Evolutionary conservation across 2,888 invertebrate species (phyloP).

Genomic region (Drosophila tripunctata): DNA sequence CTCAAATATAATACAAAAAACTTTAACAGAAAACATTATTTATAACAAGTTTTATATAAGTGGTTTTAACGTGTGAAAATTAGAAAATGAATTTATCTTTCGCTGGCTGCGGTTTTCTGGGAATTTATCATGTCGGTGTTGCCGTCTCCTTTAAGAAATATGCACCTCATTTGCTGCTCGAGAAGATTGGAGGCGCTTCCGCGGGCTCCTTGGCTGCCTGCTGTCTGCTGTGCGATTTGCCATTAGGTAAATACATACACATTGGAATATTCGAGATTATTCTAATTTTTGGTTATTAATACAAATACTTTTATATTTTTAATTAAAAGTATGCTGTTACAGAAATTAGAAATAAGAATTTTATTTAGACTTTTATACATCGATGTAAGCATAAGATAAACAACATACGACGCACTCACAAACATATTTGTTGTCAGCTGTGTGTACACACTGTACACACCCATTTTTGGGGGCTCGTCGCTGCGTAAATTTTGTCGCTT

Average conservation of each 20-base stretch:
- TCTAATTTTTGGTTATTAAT: no score
- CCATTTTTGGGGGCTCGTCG: conserved; percentile 54
- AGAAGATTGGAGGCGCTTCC: conserved; percentile 97
- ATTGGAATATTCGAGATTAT: background rate
- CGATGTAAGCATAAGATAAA: background rate
- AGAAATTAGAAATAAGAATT: background rate
- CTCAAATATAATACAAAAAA: background rate
- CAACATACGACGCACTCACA: background rate
- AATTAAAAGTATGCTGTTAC: no score
- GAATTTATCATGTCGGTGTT: conserved; percentile 99
- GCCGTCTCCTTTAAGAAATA: conserved; percentile 98
- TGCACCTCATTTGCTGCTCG: conserved; percentile 94
- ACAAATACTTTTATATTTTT: no score
- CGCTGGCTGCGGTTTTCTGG: conserved; percentile 99
- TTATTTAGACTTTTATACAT: background rate
- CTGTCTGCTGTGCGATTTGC: conserved; percentile 93
- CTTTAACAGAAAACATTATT: background rate
- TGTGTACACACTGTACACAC: conserved; percentile 20
- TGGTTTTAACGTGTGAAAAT: background rate
- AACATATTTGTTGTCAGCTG: conserved; percentile 27
- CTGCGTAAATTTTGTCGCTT: conserved; percentile 3
- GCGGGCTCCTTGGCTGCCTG: conserved; percentile 97
- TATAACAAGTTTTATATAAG: background rate
- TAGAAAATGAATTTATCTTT: conserved; percentile 95
- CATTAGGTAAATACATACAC: conserved; percentile 88